Base-by-base conservation (phyloP, 2,888 invertebrate genomes). In the Lepidocyrtinus sp. region DNA sequence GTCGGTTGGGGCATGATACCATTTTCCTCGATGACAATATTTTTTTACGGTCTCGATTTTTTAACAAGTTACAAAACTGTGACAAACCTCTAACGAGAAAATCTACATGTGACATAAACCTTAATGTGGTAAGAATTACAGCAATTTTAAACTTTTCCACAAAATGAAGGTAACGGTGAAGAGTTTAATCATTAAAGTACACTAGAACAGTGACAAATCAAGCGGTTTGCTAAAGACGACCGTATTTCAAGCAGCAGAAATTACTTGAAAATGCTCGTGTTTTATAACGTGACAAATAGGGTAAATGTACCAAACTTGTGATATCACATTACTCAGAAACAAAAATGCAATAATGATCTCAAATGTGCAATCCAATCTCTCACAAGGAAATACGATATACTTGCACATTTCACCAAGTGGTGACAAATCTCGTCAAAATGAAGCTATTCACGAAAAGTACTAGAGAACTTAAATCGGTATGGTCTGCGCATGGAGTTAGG, bases 121-220 rank as follows among this genome's bases (percentile, higher is more conserved):
- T 50, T 50, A 50, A 50, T 50, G 50, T 50, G 50, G 50, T n/a
- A 36, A 36, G 17, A 50, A 50, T 50, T 50, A 50, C 50, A 50
- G 50, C 17, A 50, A 50, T 50, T 50, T 12, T 15, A 50, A 15
- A 50, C 17, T 36, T 50, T 50, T 50, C 50, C 15, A 12, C 2
- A 50, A 50, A 50, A 50, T 2, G 50, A 17, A 50, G 50, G 50
- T 50, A 50, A 50, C 50, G 50, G 50, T 50, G 50, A 50, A 50
- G 50, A n/a, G 50, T 50, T 50, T n/a, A 50, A 50, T 50, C 50
- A 50, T 50, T 17, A 50, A 50, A 50, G 15, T 50, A 12, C 36
- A 36, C 12, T n/a, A 50, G 17, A 50, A 12, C n/a, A 50, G 50
- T 2, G 17, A 50, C 50, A 50, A 50, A 50, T 17, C 12, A 50